Base-by-base conservation (phyloP, 2,113 vertebrate genomes). In the Tringa solitaria region DNA sequence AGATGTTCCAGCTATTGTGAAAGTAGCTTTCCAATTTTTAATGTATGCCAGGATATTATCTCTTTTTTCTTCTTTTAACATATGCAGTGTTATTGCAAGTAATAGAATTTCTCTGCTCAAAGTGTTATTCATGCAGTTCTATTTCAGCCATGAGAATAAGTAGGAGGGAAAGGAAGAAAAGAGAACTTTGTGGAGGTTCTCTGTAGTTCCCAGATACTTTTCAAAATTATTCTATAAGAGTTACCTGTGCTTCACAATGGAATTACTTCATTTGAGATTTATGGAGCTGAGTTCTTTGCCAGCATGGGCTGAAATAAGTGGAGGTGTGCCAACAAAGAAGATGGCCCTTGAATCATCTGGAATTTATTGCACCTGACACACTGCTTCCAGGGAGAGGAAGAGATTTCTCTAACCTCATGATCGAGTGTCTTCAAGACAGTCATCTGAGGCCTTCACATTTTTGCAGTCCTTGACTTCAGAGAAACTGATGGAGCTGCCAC, bases 251-350 rank as follows among this genome's bases (percentile, higher is more conserved):
- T 69, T 78, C 81, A 74, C 53, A 56, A 73, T 74, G 35, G 76
- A 89, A 94, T 94, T 93, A 72, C 73, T 87, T 59, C 59, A 74
- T 53, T 14, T 39, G 79, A 93, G 90, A 84, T 94, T 94, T 93
- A 92, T 90, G 64, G 90, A 84, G 43, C 17, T 16, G 53, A 68
- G 84, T 48, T 92, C 69, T 84, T 53, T 77, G 83, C 39, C 64
- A 68, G 23, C 2, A 0, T 88, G 54, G 57, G 43, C 83, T 77
- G 78, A 84, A 67, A 57, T 50, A 41, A 19, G 41, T 80, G 86
- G 85, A 87, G 48, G 57, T 70, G 53, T 84, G 87, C 87, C 74
- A 90, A 30, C n/a, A 68, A 57, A 84, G 83, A 68, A n/a, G 76
- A 63, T 22, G 43, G 78, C 63, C 59, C 39, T 87, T 80, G 87